Evolutionary conservation across 2,113 vertebrate species (phyloP).

Genomic region (Gallinago paraguaiae): DNA sequence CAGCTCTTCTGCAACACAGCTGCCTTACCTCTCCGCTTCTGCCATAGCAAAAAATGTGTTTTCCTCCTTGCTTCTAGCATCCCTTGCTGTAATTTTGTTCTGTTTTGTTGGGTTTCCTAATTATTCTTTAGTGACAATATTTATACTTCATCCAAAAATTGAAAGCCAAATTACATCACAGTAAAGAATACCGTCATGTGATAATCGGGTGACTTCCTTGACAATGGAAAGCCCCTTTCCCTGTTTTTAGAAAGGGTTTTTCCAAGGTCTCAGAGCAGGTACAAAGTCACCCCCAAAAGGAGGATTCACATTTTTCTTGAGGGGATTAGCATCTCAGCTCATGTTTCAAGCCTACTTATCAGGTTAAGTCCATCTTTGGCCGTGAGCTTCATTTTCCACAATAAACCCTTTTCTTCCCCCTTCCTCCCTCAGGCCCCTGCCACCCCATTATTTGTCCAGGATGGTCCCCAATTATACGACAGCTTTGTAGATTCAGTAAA

Average conservation of each 20-base stretch:
- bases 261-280: not conserved
- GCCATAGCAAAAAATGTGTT: not conserved
- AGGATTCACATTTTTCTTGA: not conserved
- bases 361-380: not conserved
- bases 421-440: not conserved
- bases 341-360: slow-evolving; percentile 16
- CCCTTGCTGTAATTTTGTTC: not conserved
- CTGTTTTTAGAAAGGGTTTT: slow-evolving; percentile 1
- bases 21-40: not conserved
- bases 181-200: not conserved
- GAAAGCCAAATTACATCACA: not conserved
- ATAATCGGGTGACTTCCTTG: not conserved
- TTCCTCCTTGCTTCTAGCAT: not conserved
- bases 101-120: not conserved
- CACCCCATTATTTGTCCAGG: slow-evolving; percentile 5
- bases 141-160: not conserved
- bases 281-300: not conserved
- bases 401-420: not conserved
- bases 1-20: not conserved
- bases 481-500: slow-evolving; percentile 19
- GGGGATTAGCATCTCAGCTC: not conserved
- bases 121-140: not conserved
- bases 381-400: not conserved
- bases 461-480: not conserved
- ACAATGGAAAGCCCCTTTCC: not conserved